Conservation (phyloP, 1,140 invertebrate genomes). For the Lordiphosa clarofinis region DNA sequence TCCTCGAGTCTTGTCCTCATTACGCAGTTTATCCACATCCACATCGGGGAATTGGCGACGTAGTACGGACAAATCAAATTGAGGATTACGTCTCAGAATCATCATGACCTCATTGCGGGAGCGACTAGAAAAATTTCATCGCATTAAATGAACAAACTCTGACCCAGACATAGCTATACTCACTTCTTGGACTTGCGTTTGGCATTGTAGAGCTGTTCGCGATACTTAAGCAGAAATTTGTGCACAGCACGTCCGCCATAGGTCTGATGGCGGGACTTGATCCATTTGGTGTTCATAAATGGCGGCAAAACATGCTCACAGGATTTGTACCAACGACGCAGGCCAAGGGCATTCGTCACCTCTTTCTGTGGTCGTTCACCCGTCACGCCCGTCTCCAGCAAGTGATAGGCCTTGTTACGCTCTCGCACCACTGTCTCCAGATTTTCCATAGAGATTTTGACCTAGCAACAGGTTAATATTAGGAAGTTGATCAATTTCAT, state of each 20-base stretch:
- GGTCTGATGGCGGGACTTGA: conserved; percentile 80
- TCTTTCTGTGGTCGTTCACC: conserved; percentile 85
- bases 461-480: conserved; percentile 16
- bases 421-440: conserved; percentile 95
- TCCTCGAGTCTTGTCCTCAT: conserved; percentile 82
- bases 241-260: conserved; percentile 81
- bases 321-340: conserved; percentile 80
- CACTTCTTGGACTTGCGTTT: conserved; percentile 82
- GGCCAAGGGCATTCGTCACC: conserved; percentile 83
- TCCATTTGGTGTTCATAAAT: conserved; percentile 83
- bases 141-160: conserved; percentile 19
- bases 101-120: conserved; percentile 84
- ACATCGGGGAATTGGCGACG: conserved; percentile 88
- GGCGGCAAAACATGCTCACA: conserved; percentile 82
- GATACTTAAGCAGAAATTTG: conserved; percentile 84
- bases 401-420: conserved; percentile 93
- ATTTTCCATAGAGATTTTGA: conserved; percentile 96
- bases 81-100: conserved; percentile 87
- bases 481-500: background rate
- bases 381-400: conserved; percentile 93
- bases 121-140: conserved; percentile 79
- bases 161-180: conserved; percentile 13
- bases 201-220: conserved; percentile 83
- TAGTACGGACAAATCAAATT: conserved; percentile 86
- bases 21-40: conserved; percentile 85